Evolutionary conservation across 1,140 invertebrate species (phyloP).

Genomic region (Bombus cullumanus): DNA sequence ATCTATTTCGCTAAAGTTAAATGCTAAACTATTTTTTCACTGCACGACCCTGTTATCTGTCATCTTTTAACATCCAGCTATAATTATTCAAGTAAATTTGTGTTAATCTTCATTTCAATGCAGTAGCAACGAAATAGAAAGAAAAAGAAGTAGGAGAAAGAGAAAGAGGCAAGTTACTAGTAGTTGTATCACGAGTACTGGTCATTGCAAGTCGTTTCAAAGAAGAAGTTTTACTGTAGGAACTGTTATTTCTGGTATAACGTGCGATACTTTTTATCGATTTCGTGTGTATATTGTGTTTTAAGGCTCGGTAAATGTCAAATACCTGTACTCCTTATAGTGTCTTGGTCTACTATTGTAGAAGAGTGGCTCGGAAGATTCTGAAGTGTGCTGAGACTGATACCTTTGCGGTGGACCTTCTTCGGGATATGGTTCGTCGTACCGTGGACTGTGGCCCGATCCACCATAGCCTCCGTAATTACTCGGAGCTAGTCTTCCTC

Average conservation of each 20-base stretch:
- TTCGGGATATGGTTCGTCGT: conserved; percentile 82
- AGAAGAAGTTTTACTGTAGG: not conserved
- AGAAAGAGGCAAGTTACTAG: not conserved
- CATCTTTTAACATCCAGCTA: too few relatives aligned
- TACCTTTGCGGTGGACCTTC: conserved; percentile 83
- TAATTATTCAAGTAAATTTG: not conserved
- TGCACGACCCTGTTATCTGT: conserved; percentile 23
- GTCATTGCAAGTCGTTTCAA: not conserved
- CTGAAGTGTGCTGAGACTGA: conserved; percentile 78
- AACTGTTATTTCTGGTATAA: not conserved
- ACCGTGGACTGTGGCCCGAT: conserved; percentile 79
- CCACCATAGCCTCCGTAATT: conserved; percentile 79
- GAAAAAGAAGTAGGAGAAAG: not conserved
- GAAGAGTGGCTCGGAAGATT: conserved; percentile 91
- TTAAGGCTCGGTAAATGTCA: conserved; percentile 42
- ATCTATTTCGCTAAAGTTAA: not conserved
- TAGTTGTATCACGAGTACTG: not conserved
- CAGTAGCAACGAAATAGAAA: not conserved
- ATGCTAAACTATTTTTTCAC: not conserved
- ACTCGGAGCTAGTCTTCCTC: conserved; percentile 73
- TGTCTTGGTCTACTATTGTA: conserved; percentile 94
- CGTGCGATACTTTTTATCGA: conserved; percentile 14
- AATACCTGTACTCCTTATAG: conserved; percentile 83
- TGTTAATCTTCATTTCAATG: not conserved
- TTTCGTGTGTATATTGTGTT: not conserved